Evolutionary conservation across 2,113 vertebrate genomes (phyloP).

Genomic region (Vulpes lagopus): DNA sequence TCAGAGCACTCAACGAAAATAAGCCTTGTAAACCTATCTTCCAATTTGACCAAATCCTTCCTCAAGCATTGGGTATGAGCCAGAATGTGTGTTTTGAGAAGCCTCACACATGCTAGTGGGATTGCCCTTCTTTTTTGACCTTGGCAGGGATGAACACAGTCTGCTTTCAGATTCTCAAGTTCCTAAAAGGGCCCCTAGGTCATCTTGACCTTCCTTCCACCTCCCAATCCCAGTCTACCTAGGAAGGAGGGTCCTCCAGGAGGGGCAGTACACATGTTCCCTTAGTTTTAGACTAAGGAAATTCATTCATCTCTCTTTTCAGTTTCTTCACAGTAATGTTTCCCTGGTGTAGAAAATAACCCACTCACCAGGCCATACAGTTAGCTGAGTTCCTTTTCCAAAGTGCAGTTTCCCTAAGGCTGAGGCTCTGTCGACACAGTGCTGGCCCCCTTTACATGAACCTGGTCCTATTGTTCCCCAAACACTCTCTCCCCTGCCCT

Average conservation of each 20-base stretch:
- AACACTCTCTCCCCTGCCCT: not conserved
- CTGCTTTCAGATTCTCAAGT: not conserved
- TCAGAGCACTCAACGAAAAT: not conserved
- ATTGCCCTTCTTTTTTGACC: not conserved
- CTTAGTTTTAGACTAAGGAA: not conserved
- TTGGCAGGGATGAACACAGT: not conserved
- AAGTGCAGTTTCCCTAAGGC: slow-evolving; percentile 55
- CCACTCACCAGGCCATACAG: slow-evolving; percentile 71
- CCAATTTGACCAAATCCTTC: not conserved
- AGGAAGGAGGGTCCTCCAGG: not conserved
- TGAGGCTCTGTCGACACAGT: slow-evolving; percentile 46
- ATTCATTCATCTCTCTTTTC: not conserved
- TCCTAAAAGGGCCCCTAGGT: not conserved
- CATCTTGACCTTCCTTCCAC: not conserved
- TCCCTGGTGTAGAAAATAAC: slow-evolving; percentile 44
- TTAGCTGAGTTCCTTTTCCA: slow-evolving; percentile 77
- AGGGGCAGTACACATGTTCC: not conserved
- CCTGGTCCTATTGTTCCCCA: not conserved
- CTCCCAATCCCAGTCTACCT: not conserved
- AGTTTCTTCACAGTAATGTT: not conserved
- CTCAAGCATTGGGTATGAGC: not conserved
- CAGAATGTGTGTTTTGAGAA: not conserved
- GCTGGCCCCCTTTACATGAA: slow-evolving; percentile 57
- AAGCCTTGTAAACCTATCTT: not conserved
- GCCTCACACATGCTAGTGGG: not conserved